phyloP scores from a whole-genome alignment of 2,113 vertebrate species.

The Brachirus orientalis region DNA sequence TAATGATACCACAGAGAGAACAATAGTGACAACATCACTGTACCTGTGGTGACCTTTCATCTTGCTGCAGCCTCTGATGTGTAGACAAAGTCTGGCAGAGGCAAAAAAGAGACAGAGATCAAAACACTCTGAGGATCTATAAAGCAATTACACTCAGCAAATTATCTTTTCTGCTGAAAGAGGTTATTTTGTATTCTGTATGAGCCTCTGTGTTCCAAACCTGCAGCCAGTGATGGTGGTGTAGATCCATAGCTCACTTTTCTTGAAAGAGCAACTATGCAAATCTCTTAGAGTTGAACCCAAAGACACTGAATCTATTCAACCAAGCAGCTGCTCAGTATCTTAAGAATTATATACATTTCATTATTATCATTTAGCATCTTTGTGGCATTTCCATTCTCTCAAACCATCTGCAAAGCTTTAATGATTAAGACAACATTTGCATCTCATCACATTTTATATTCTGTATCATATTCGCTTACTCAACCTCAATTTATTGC shows the following conservation, averaged over 20 bases:
- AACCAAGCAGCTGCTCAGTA: not conserved
- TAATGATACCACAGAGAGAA: constrained; percentile 61
- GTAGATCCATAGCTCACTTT: constrained; percentile 15
- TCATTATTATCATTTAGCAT: no score
- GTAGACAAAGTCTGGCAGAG: constrained; percentile 67
- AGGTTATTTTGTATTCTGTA: constrained; percentile 42
- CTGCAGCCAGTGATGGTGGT: constrained; percentile 18
- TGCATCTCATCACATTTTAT: no score
- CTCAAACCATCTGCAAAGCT: no score
- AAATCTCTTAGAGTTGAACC: constrained; percentile 35
- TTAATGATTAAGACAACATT: no score
- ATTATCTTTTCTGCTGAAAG: constrained; percentile 49
- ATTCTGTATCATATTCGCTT: no score
- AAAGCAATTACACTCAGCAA: constrained; percentile 56
- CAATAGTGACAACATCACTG: constrained; percentile 56
- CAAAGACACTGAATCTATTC: constrained; percentile 20
- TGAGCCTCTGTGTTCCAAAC: constrained; percentile 30
- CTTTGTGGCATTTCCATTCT: no score
- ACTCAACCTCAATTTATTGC: no score
- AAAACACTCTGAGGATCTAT: constrained; percentile 54
- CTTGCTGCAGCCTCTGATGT: constrained; percentile 56
- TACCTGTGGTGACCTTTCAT: constrained; percentile 67
- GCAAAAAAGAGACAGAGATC: constrained; percentile 65
- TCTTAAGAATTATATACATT: no score
- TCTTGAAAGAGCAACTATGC: constrained; percentile 44